Evolutionary conservation across 2,888 invertebrate species (phyloP).

Genomic region (Spisula subtruncata): DNA sequence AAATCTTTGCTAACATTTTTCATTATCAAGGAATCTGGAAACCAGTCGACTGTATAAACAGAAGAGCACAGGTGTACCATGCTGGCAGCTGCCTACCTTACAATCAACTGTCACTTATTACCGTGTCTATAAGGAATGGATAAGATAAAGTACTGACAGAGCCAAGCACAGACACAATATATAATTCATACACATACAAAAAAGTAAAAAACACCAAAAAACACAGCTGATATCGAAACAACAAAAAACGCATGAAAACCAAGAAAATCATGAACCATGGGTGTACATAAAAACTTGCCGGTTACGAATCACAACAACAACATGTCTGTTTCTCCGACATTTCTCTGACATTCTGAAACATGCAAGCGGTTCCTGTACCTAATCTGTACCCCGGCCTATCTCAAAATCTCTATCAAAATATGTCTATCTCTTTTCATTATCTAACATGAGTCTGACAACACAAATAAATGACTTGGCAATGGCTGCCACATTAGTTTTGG

Average conservation of each 20-base stretch:
- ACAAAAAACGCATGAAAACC: background rate
- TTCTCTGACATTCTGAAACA: background rate
- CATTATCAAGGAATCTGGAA: background rate
- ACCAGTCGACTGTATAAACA: slow-evolving; percentile 19
- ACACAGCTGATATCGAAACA: background rate
- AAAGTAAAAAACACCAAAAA: background rate
- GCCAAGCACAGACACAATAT: background rate
- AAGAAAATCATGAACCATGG: slow-evolving; percentile 19
- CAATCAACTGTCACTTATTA: slow-evolving; percentile 17
- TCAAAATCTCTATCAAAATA: slow-evolving; percentile 32
- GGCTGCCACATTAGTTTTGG: slow-evolving; percentile 32
- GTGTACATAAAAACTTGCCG: slow-evolving; percentile 5
- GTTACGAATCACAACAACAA: background rate
- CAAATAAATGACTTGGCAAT: slow-evolving; percentile 42
- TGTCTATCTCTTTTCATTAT: slow-evolving; percentile 26
- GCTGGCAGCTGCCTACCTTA: slow-evolving; percentile 24
- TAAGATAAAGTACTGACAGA: background rate
- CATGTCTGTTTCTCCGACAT: background rate
- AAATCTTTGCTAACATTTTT: slow-evolving; percentile 6
- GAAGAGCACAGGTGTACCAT: slow-evolving; percentile 7
- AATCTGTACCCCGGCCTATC: slow-evolving; percentile 4
- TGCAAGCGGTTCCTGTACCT: background rate
- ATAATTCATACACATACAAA: background rate
- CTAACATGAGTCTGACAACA: slow-evolving; percentile 21
- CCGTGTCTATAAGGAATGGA: background rate